phyloP scores from a whole-genome alignment of 2,797 vertebrate species.

The Margarornis squamiger region DNA sequence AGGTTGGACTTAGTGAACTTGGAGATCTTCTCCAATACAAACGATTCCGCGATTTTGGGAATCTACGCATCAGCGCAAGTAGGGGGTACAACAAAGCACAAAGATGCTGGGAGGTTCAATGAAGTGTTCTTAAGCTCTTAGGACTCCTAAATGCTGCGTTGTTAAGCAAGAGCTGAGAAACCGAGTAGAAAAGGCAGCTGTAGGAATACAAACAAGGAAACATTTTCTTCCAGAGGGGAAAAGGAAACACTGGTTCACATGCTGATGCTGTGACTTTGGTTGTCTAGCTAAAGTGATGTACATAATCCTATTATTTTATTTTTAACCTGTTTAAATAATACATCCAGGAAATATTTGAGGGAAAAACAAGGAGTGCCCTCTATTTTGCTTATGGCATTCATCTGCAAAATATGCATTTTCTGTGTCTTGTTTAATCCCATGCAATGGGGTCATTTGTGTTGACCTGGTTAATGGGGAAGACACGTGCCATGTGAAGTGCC shows the following conservation, averaged over 20 bases:
- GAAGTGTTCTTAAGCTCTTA: neutral
- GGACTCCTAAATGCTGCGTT: neutral
- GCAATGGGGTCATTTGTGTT: rapidly evolving
- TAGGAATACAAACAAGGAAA: neutral
- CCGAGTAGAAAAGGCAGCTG: neutral
- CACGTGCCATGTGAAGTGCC: rapidly evolving
- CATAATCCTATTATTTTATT: neutral
- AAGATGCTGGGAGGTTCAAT: neutral
- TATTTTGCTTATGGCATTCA: neutral
- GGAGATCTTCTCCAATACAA: rapidly evolving
- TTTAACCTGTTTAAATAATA: neutral
- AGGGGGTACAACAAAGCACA: neutral
- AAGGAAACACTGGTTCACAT: neutral
- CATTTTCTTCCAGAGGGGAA: neutral
- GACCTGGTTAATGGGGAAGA: neutral
- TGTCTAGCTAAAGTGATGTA: neutral
- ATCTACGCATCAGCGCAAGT: neutral
- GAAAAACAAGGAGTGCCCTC: neutral
- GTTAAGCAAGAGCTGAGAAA: neutral
- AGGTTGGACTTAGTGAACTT: rapidly evolving
- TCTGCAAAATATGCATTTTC: neutral
- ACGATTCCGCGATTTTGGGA: neutral
- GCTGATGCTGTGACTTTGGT: neutral
- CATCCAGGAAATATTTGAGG: neutral
- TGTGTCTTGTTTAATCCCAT: neutral